phyloP scores from a whole-genome alignment of 2,797 vertebrate species.

The Poeciliopsis infans region DNA sequence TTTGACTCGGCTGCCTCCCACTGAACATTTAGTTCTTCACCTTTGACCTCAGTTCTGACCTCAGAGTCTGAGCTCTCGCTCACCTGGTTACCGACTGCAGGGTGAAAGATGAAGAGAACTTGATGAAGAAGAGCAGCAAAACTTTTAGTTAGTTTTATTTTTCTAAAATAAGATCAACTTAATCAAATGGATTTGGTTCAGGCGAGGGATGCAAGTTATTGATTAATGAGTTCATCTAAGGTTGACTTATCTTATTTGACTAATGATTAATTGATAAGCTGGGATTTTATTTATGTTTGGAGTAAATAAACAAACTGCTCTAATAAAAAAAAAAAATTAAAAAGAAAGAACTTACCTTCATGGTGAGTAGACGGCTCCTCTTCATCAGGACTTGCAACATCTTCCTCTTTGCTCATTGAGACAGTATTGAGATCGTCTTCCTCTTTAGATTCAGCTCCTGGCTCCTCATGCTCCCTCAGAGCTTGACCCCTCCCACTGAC shows the following conservation, averaged over 20 bases:
- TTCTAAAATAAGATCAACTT: neutral
- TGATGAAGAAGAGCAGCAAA: neutral
- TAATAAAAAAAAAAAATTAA: neutral
- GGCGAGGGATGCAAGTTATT: too few species aligned
- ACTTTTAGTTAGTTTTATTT: neutral
- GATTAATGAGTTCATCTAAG: too few species aligned
- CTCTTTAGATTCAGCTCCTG: conserved; percentile 10
- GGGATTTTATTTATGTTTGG: neutral
- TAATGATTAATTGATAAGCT: too few species aligned
- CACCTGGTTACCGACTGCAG: conserved; percentile 43
- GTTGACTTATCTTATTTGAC: too few species aligned
- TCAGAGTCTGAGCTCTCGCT: conserved; percentile 17
- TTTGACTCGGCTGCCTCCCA: conserved; percentile 15
- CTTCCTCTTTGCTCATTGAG: conserved; percentile 26
- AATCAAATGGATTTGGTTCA: neutral
- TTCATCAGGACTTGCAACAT: conserved; percentile 6
- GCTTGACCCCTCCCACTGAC: conserved; percentile 16
- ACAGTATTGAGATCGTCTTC: conserved; percentile 26
- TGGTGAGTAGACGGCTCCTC: conserved; percentile 18
- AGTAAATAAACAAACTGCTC: neutral
- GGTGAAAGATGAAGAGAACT: conserved; percentile 9
- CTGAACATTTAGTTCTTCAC: conserved; percentile 20
- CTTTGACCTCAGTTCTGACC: neutral
- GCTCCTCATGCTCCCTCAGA: conserved; percentile 14
- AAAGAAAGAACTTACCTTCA: conserved; percentile 39